Evolutionary conservation across 37 sponge, comb jelly and placozoan genomes (phyloP).

Genomic region (Cliona cf. orientalis): DNA sequence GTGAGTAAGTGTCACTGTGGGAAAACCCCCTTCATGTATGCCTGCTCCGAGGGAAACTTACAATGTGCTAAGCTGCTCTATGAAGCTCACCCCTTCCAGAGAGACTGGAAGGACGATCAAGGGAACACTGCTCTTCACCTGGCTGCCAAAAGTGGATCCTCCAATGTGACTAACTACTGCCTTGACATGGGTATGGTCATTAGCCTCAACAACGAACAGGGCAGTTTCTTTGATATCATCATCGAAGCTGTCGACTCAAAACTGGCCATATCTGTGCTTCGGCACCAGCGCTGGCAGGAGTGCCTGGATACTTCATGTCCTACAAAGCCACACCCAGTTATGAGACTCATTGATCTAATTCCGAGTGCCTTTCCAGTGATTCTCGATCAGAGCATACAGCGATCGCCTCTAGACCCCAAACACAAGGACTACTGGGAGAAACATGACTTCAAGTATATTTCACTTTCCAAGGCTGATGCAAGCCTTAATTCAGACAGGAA

Average conservation of each 20-base stretch:
- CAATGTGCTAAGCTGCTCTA: conserved; percentile 47
- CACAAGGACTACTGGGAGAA: conserved; percentile 69
- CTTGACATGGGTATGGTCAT: conserved; percentile 69
- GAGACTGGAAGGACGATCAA: conserved; percentile 38
- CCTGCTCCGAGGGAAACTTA: conserved; percentile 55
- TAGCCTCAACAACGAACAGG: conserved; percentile 59
- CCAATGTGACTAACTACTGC: conserved; percentile 35
- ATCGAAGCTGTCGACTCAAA: conserved; percentile 36
- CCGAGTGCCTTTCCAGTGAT: conserved; percentile 70
- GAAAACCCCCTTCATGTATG: conserved; percentile 65
- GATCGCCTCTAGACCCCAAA: conserved; percentile 11
- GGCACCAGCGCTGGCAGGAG: conserved; percentile 75
- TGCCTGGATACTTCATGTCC: conserved; percentile 61
- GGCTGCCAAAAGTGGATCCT: conserved; percentile 55
- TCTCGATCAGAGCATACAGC: conserved; percentile 51
- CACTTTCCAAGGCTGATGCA: no score
- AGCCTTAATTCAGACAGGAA: no score
- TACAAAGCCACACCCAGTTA: conserved; percentile 50
- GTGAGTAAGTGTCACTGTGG: conserved; percentile 62
- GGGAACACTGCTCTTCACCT: conserved; percentile 82
- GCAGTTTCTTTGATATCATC: conserved; percentile 80
- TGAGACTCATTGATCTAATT: conserved; percentile 58
- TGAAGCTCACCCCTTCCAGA: conserved; percentile 63
- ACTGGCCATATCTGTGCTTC: conserved; percentile 30
- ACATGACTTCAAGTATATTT: conserved; percentile 83